Percentiles rank a stretch among this genome's conserved stretches.
Evolutionary conservation across 2,797 vertebrate genomes (phyloP).

Genomic region (Mormyrus hasselquistii): DNA sequence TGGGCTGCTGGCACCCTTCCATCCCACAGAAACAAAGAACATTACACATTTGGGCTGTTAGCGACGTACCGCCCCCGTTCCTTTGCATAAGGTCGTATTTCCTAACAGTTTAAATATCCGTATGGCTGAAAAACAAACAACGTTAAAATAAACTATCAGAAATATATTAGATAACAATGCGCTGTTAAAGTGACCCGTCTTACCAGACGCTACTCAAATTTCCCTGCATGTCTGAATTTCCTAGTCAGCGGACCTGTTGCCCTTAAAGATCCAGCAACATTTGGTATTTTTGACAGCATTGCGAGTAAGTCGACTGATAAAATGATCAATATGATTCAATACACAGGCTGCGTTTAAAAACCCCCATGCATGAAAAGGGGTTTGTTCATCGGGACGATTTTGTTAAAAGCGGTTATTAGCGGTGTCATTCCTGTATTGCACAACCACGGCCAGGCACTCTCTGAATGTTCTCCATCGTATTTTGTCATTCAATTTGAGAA

Average conservation of each 20-base stretch:
- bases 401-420: background rate
- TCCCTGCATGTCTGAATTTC: background rate
- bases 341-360: background rate
- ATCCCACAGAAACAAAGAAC: slow-evolving; percentile 3
- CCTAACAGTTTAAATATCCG: background rate
- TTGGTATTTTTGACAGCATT: background rate
- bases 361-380: background rate
- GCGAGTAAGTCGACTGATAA: background rate
- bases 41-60: slow-evolving; percentile 5
- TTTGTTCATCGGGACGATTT: background rate
- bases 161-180: background rate
- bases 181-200: background rate
- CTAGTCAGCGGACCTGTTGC: background rate
- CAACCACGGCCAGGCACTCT: background rate
- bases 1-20: background rate
- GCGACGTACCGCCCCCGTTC: background rate
- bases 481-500: background rate
- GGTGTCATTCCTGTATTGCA: background rate
- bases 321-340: background rate
- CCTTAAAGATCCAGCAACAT: background rate
- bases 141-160: background rate
- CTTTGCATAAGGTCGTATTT: background rate
- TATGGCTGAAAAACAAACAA: background rate
- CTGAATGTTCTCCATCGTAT: background rate
- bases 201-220: background rate